These are phyloP conservation scores for Seriola dumerili DNA, from an alignment of 2,113 vertebrate genomes.

Conservation along the genomic window DNA sequence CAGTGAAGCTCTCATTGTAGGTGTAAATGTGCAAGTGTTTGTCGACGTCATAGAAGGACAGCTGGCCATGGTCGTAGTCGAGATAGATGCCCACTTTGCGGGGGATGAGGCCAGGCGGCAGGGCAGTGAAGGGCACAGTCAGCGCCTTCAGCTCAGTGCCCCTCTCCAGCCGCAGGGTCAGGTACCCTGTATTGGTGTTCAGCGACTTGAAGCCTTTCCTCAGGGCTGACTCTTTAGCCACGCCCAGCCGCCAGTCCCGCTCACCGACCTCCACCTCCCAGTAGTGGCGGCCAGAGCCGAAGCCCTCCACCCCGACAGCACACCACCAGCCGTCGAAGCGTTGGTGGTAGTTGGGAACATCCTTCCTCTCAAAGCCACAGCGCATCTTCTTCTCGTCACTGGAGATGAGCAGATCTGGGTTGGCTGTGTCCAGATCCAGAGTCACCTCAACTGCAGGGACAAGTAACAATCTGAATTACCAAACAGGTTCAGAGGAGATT, in stretches of 20 bases:
- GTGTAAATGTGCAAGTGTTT: constrained; percentile 84
- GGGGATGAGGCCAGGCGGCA: constrained; percentile 81
- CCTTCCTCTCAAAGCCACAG: constrained; percentile 89
- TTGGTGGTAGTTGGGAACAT: constrained; percentile 83
- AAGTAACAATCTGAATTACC: background rate
- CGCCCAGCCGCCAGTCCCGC: constrained; percentile 94
- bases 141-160: constrained; percentile 86
- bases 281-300: constrained; percentile 82
- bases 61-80: constrained; percentile 82
- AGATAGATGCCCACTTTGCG: constrained; percentile 84
- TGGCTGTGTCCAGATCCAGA: constrained; percentile 84
- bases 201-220: constrained; percentile 89
- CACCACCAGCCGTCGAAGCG: constrained; percentile 86
- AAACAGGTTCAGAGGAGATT: background rate
- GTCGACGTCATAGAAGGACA: constrained; percentile 86
- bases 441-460: constrained; percentile 87
- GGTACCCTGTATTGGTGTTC: constrained; percentile 84
- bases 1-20: constrained; percentile 83
- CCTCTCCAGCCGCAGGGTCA: constrained; percentile 85
- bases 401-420: constrained; percentile 89
- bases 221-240: constrained; percentile 89
- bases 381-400: constrained; percentile 89
- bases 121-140: constrained; percentile 83
- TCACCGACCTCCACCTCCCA: constrained; percentile 90
- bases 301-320: constrained; percentile 82